Base-by-base conservation (phyloP, 2,888 invertebrate species). In the Julus scandinavius region DNA sequence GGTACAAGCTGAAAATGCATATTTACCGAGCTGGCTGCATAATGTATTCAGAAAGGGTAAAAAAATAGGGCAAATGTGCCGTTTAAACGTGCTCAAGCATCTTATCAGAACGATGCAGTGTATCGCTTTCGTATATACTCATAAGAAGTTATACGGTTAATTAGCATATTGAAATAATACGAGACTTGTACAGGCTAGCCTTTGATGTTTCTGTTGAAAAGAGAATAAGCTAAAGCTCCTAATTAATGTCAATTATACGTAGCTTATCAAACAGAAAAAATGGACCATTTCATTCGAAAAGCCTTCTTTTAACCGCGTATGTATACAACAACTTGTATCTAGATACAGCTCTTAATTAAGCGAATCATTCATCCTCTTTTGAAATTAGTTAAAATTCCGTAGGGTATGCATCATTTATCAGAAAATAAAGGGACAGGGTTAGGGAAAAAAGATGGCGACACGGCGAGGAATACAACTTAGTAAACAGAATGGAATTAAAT, bases 331-430 rank as follows among this genome's bases (percentile, higher is more conserved):
- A 11, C 72, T 7, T 29, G 72, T 72, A 72, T 72, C 72, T 20
- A 72, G 72, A 72, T 72, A 20, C 72, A 20, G 20, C 29, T 29
- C 72, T 72, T 72, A 72, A 72, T 72, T 72, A 72, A 72, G 72
- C 20, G 20, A 72, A 72, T 72, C 72, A 72, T 72, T 72, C 72
- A 72, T 72, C 72, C 72, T 72, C 72, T 72, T 20, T 72, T 20
- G 72, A 72, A 72, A 72, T 72, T 72, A 72, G 72, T 72, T 72
- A 72, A 72, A 72, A 72, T 72, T 72, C 72, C 72, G 72, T 72
- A 72, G 72, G 72, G 72, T 72, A 72, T 72, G 72, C 72, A 72
- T 72, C 72, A 72, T 72, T 72, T 72, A 72, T 72, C 72, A 72
- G 72, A 72, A 72, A 72, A 72, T 72, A 72, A 72, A 29, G 72